A percentile compares a stretch with the other conserved stretches of the same genome.
Conservation (phyloP, 2,888 invertebrate genomes). For the Caenorhabditis imperialis region DNA sequence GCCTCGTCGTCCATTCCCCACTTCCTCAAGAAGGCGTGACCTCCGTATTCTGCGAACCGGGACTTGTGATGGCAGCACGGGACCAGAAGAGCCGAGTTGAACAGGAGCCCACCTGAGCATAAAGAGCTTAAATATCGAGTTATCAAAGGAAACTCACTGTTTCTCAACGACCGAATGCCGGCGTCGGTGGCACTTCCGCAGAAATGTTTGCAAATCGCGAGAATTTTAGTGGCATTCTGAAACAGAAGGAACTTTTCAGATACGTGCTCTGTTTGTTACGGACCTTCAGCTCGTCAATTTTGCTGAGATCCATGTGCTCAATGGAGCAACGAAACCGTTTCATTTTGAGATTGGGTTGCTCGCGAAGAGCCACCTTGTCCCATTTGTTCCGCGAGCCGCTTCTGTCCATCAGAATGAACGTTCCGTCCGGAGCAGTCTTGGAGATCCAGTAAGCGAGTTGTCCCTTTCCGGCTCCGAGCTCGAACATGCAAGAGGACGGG, state of each 20-base stretch:
- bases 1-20: constrained; percentile 56
- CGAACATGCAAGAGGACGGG: constrained; percentile 58
- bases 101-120: constrained; percentile 35
- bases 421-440: constrained; percentile 59
- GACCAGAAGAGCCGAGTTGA: constrained; percentile 65
- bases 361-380: constrained; percentile 66
- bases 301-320: constrained; percentile 72
- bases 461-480: constrained; percentile 73
- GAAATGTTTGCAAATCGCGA: constrained; percentile 73
- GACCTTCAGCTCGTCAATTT: constrained; percentile 58
- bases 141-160: constrained; percentile 11
- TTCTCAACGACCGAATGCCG: constrained; percentile 56
- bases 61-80: constrained; percentile 75
- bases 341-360: constrained; percentile 56
- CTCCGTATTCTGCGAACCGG: constrained; percentile 66
- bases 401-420: constrained; percentile 69
- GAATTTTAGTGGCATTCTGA: constrained; percentile 51
- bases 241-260: constrained; percentile 21
- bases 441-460: constrained; percentile 73
- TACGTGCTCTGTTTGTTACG: too few relatives aligned
- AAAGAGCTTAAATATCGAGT: too few relatives aligned
- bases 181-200: constrained; percentile 75
- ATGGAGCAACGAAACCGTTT: constrained; percentile 70
- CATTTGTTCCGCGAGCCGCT: constrained; percentile 71
- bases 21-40: constrained; percentile 56